Evolutionary conservation across 2,888 invertebrate species (phyloP).

Genomic region (Chrysolina oricalcia): DNA sequence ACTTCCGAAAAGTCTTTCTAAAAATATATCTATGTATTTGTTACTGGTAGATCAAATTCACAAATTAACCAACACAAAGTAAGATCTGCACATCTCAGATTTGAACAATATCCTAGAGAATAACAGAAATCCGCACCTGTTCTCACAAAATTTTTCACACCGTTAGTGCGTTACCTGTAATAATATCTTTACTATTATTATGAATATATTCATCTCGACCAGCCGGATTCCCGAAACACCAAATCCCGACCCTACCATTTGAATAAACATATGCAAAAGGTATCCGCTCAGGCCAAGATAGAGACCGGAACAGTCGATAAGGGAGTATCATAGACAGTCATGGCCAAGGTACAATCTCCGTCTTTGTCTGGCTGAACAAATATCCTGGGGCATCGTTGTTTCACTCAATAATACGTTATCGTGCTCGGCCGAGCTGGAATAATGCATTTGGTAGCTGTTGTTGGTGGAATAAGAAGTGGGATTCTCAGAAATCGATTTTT

Average conservation of each 20-base stretch:
- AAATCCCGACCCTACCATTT: constrained; percentile 55
- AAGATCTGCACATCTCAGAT: too few relatives aligned
- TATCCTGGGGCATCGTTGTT: constrained; percentile 68
- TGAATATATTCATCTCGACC: constrained; percentile 12
- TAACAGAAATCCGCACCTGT: neutral
- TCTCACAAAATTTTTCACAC: neutral
- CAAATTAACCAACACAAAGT: too few relatives aligned
- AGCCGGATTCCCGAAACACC: constrained; percentile 47
- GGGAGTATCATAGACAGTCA: constrained; percentile 41
- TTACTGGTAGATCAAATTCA: too few relatives aligned
- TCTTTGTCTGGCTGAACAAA: constrained; percentile 61
- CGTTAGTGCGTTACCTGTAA: neutral
- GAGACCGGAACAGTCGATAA: constrained; percentile 52
- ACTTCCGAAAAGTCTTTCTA: too few relatives aligned
- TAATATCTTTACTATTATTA: constrained; percentile 15
- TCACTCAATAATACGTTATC: constrained; percentile 72
- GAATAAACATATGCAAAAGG: constrained; percentile 61
- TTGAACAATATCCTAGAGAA: neutral
- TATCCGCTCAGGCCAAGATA: constrained; percentile 52
- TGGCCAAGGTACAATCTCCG: constrained; percentile 42
- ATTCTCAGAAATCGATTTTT: constrained; percentile 39
- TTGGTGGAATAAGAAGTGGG: constrained; percentile 63
- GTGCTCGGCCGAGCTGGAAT: constrained; percentile 70
- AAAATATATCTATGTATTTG: too few relatives aligned
- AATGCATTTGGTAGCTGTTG: constrained; percentile 71